Evolutionary conservation across 2,888 invertebrate genomes (phyloP).

Genomic region (Lasioglossum calceatum): DNA sequence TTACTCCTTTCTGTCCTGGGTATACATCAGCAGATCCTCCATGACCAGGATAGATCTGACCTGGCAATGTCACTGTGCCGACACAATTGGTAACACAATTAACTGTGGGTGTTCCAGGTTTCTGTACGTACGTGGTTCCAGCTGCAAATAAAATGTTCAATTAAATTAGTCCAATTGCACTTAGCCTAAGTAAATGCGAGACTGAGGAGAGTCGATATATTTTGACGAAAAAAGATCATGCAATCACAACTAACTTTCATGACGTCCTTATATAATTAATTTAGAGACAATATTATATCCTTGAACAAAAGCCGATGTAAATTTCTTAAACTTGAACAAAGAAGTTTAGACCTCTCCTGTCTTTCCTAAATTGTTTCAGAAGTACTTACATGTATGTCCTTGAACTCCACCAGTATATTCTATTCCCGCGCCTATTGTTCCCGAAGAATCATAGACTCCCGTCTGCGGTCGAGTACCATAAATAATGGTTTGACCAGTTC

Average conservation of each 20-base stretch:
- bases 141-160: conserved; percentile 20
- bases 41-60: neutral
- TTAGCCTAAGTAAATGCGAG: neutral
- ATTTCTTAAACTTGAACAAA: too few species aligned
- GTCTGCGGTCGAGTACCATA: conserved; percentile 34
- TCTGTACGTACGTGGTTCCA: conserved; percentile 17
- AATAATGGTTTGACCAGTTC: conserved; percentile 18
- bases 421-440: conserved; percentile 26
- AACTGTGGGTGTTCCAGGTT: conserved; percentile 23
- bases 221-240: neutral
- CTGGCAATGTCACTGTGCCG: neutral
- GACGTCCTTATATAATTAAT: too few species aligned
- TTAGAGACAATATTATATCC: too few species aligned
- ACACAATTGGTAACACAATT: conserved; percentile 32
- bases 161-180: neutral
- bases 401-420: conserved; percentile 1
- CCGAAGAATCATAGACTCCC: conserved; percentile 34
- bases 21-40: conserved; percentile 8
- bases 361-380: neutral
- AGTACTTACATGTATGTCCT: conserved; percentile 45
- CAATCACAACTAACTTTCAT: too few species aligned
- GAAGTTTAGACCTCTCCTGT: too few species aligned
- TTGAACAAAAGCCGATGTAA: too few species aligned
- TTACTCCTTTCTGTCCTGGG: conserved; percentile 26
- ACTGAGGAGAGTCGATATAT: neutral